Conservation (phyloP, 2,888 invertebrate genomes). For the Ormyrus nitidulus region DNA sequence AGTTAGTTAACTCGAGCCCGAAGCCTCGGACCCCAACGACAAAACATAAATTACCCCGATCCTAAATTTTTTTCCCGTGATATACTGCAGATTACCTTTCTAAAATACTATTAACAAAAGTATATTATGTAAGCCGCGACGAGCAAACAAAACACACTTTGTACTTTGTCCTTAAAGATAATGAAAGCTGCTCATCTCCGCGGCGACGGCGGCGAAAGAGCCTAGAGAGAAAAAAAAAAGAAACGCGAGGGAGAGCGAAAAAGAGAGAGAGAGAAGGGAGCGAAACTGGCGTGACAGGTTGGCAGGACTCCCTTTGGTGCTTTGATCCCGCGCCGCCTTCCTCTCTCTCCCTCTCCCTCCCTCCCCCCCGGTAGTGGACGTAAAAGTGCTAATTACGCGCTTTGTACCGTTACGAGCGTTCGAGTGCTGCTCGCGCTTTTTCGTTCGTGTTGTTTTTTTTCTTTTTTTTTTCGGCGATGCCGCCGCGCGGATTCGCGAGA, state of each 20-base stretch:
- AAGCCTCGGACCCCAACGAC: too few species aligned
- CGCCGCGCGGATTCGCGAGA: slow-evolving; percentile 22
- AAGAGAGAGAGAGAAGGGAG: slow-evolving; percentile 43
- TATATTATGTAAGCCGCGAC: neutral
- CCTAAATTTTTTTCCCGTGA: neutral
- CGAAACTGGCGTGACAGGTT: slow-evolving; percentile 69
- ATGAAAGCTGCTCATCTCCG: slow-evolving; percentile 50
- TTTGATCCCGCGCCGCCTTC: slow-evolving; percentile 61
- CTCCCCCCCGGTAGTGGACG: slow-evolving; percentile 53
- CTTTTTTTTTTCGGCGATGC: neutral
- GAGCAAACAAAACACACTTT: slow-evolving; percentile 36
- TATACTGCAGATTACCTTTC: slow-evolving; percentile 50
- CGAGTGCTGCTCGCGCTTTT: neutral
- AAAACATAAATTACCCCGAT: too few species aligned
- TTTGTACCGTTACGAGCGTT: slow-evolving; percentile 58
- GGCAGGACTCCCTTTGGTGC: slow-evolving; percentile 58
- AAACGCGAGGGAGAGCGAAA: slow-evolving; percentile 1
- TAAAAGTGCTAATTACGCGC: slow-evolving; percentile 69
- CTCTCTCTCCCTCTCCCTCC: slow-evolving; percentile 25
- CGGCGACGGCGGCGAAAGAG: slow-evolving; percentile 12
- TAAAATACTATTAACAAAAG: slow-evolving; percentile 41
- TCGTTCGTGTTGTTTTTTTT: slow-evolving; percentile 43
- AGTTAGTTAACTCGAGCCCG: too few species aligned
- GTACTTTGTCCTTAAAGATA: slow-evolving; percentile 52
- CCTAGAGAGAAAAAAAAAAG: slow-evolving; percentile 13